A percentile compares a stretch with the other conserved stretches of the same genome.
These are phyloP conservation scores for Eupeodes luniger DNA, from an alignment of 2,888 invertebrate species.

Conservation along the genomic window DNA sequence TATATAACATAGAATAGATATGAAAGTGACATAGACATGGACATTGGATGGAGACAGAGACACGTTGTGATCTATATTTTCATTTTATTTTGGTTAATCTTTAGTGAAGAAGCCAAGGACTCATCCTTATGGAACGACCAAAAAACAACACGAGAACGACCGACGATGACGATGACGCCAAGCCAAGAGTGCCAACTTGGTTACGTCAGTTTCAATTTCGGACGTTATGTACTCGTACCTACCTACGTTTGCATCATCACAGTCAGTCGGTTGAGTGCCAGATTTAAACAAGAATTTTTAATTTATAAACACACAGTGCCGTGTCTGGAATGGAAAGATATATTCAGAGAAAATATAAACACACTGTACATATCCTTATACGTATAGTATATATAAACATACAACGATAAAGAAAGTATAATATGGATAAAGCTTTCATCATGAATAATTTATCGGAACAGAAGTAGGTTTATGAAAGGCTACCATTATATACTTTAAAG, in stretches of 20 bases:
- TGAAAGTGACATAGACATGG: conserved; percentile 11
- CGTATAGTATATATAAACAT: neutral
- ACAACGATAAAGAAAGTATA: conserved; percentile 36
- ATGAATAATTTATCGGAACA: conserved; percentile 62
- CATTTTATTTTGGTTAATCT: conserved; percentile 39
- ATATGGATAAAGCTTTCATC: conserved; percentile 50
- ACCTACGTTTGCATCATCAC: conserved; percentile 4
- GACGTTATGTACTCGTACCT: neutral
- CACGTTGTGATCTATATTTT: conserved; percentile 42
- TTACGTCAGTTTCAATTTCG: conserved; percentile 58
- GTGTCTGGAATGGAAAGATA: conserved; percentile 43
- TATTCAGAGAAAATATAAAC: conserved; percentile 18
- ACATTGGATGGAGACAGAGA: neutral
- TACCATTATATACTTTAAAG: conserved; percentile 54
- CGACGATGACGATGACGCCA: neutral
- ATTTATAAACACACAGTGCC: conserved; percentile 56
- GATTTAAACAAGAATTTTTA: conserved; percentile 63
- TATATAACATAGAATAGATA: conserved; percentile 3
- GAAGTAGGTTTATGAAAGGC: conserved; percentile 46
- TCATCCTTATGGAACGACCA: neutral
- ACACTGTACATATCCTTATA: neutral
- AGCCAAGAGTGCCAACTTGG: conserved; percentile 10
- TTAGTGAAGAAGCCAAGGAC: conserved; percentile 8
- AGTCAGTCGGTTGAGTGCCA: conserved; percentile 47
- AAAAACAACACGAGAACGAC: conserved; percentile 10